Percentiles rank a stretch among this genome's conserved stretches.
Conservation (phyloP, 2,113 vertebrate genomes). For the Saguinus midas region DNA sequence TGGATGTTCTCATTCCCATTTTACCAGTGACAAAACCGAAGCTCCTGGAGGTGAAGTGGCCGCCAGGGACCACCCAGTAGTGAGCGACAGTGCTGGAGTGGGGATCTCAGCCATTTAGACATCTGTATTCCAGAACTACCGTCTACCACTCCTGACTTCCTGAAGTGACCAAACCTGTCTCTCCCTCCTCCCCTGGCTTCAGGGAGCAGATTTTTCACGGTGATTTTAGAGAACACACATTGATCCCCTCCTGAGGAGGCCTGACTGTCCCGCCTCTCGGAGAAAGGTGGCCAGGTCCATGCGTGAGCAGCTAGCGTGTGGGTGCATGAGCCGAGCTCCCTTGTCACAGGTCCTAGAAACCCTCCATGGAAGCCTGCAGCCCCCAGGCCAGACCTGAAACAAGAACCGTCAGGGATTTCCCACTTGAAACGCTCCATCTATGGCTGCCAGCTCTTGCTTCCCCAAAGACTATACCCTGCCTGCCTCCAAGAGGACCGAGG, state of each 20-base stretch:
- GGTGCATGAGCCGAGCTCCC: not conserved
- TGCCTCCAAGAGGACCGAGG: not conserved
- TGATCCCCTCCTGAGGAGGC: not conserved
- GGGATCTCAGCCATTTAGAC: not conserved
- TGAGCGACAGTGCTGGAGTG: fast-evolving
- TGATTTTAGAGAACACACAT: too few relatives aligned
- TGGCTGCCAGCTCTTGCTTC: not conserved
- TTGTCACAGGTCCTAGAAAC: not conserved
- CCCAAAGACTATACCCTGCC: not conserved
- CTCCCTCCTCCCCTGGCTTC: not conserved
- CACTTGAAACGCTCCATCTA: not conserved
- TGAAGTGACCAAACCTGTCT: not conserved
- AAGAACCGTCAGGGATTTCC: not conserved
- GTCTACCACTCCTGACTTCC: not conserved
- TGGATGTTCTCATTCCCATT: not conserved
- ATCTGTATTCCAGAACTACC: not conserved
- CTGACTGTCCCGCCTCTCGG: not conserved
- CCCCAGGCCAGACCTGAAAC: not conserved
- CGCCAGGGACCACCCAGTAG: fast-evolving
- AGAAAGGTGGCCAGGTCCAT: not conserved
- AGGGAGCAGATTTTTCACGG: not conserved
- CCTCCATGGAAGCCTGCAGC: not conserved
- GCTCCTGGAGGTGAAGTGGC: not conserved
- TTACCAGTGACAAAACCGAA: not conserved
- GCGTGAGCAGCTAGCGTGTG: fast-evolving